These are phyloP conservation scores for Drosophila navojoa DNA, from an alignment of 1,140 invertebrate species.

Conservation along the genomic window DNA sequence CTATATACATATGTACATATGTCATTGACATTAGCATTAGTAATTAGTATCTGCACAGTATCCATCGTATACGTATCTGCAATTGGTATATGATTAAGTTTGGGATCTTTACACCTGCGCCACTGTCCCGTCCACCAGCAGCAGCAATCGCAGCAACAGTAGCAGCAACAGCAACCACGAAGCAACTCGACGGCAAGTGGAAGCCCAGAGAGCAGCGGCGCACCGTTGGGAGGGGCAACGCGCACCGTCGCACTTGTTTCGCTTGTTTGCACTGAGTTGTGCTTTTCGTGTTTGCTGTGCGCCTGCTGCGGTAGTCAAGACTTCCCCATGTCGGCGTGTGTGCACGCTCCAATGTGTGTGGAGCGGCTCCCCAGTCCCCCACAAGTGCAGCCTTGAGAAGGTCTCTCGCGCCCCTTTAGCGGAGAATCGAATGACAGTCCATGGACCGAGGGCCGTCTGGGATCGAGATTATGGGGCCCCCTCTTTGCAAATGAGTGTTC, in stretches of 20 bases:
- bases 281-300: slow-evolving; percentile 20
- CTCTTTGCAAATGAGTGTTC: slow-evolving; percentile 13
- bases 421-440: slow-evolving; percentile 1
- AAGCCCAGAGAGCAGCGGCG: not conserved
- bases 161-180: not conserved
- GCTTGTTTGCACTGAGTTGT: not conserved
- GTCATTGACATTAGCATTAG: too few relatives aligned
- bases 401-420: slow-evolving; percentile 36
- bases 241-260: slow-evolving; percentile 4
- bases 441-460: not conserved
- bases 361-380: slow-evolving; percentile 37
- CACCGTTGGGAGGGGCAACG: slow-evolving; percentile 11
- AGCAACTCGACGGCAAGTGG: not conserved
- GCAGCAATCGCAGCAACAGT: too few relatives aligned
- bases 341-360: slow-evolving; percentile 51
- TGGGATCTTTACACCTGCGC: not conserved
- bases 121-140: not conserved
- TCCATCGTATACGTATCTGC: too few relatives aligned
- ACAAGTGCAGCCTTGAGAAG: slow-evolving; percentile 60
- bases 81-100: too few relatives aligned
- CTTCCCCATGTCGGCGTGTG: slow-evolving; percentile 83
- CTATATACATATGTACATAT: too few relatives aligned
- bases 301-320: slow-evolving; percentile 77
- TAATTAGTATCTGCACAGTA: too few relatives aligned
- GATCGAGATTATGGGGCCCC: slow-evolving; percentile 11